These are phyloP conservation scores for Ctenopoma kingsleyae DNA, from an alignment of 2,797 vertebrate genomes.

Conservation along the genomic window DNA sequence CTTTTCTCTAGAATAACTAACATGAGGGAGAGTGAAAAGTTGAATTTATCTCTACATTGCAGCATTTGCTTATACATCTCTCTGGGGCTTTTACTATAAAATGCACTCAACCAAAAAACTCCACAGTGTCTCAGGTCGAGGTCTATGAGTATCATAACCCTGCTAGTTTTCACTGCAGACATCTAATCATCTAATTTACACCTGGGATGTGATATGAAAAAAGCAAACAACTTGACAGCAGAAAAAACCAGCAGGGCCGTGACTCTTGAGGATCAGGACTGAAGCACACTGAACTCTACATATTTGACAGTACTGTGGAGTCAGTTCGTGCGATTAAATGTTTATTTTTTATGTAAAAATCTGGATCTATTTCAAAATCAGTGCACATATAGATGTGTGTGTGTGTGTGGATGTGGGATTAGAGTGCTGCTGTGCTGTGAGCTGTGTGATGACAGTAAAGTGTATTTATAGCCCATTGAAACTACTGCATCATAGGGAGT, in stretches of 20 bases:
- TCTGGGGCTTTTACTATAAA: neutral
- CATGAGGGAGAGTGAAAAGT: neutral
- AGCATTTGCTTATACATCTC: slow-evolving; percentile 4
- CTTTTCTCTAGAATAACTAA: neutral
- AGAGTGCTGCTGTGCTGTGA: slow-evolving; percentile 57
- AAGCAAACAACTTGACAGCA: slow-evolving; percentile 14
- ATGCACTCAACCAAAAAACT: slow-evolving; percentile 4
- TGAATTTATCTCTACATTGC: neutral
- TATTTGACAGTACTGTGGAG: neutral
- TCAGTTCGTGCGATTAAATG: slow-evolving; percentile 14
- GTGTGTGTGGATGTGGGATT: slow-evolving; percentile 61
- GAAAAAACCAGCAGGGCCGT: slow-evolving; percentile 9
- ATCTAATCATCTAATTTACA: slow-evolving; percentile 48
- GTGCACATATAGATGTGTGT: slow-evolving; percentile 4
- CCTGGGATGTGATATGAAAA: slow-evolving; percentile 23
- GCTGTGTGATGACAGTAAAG: slow-evolving; percentile 68
- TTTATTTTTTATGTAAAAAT: neutral
- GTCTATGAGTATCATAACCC: neutral
- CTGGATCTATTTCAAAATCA: neutral
- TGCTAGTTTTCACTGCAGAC: slow-evolving; percentile 20
- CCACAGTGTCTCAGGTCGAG: neutral
- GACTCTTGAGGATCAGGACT: neutral
- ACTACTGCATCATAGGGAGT: slow-evolving; percentile 77
- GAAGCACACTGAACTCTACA: slow-evolving; percentile 7
- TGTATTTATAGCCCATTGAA: slow-evolving; percentile 79